Evolutionary conservation across 2,888 invertebrate species (phyloP).

Genomic region (Byasa hedistus): DNA sequence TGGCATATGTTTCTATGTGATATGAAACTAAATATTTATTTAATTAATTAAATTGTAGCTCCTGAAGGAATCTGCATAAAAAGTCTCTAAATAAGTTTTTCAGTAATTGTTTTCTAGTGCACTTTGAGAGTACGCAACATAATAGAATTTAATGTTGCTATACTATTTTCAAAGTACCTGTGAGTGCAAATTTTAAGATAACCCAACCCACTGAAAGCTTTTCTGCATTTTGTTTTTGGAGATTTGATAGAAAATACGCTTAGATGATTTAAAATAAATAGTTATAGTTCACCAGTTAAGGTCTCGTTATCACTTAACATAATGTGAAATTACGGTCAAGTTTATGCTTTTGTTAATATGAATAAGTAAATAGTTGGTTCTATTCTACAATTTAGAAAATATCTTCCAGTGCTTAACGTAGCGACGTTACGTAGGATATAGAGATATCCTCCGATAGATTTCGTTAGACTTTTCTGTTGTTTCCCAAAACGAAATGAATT

Average conservation of each 20-base stretch:
- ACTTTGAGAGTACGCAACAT: not conserved
- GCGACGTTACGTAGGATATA: too few species aligned
- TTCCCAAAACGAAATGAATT: too few species aligned
- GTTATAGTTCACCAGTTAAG: too few species aligned
- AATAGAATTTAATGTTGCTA: not conserved
- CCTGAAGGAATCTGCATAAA: not conserved
- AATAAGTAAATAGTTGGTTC: too few species aligned
- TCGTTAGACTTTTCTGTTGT: too few species aligned
- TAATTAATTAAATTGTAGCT: not conserved
- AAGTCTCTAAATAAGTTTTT: not conserved
- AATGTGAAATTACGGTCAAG: too few species aligned
- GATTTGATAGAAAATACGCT: not conserved
- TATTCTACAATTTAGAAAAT: too few species aligned
- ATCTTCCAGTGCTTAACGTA: too few species aligned
- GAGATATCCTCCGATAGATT: too few species aligned
- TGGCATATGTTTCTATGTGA: not conserved
- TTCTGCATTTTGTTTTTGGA: not conserved
- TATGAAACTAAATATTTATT: not conserved
- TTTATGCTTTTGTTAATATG: too few species aligned
- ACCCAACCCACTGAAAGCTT: slow-evolving; percentile 12
- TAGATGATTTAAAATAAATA: too few species aligned
- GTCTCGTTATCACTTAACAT: too few species aligned
- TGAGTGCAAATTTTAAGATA: not conserved
- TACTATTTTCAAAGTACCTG: not conserved
- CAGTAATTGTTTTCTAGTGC: not conserved